Conservation (phyloP, 2,113 vertebrate species). For the Tenrec ecaudatus region DNA sequence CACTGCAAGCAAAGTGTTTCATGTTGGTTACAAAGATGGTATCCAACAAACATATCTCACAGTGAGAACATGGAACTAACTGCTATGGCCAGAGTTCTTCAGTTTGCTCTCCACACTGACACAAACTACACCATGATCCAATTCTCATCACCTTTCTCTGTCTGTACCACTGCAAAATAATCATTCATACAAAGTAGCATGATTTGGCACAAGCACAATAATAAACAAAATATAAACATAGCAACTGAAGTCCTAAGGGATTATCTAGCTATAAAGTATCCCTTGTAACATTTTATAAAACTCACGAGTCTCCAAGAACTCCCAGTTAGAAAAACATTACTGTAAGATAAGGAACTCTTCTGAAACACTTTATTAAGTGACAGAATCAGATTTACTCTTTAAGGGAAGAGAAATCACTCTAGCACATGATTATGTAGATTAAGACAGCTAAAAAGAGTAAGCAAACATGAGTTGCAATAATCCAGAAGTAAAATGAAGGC, state of each 20-base stretch:
- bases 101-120: slow-evolving; percentile 25
- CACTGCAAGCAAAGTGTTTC: slow-evolving; percentile 7
- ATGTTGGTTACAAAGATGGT: not conserved
- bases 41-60: slow-evolving; percentile 14
- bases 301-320: not conserved
- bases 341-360: not conserved
- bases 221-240: slow-evolving; percentile 57
- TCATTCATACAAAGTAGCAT: not conserved
- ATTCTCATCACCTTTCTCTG: slow-evolving; percentile 26
- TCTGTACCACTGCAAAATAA: not conserved
- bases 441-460: not conserved
- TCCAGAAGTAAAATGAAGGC: not conserved
- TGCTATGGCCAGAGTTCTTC: not conserved
- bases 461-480: slow-evolving; percentile 4
- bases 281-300: slow-evolving; percentile 37
- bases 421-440: not conserved
- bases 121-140: not conserved
- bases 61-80: not conserved
- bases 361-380: slow-evolving; percentile 19
- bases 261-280: slow-evolving; percentile 17
- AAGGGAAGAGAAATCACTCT: not conserved
- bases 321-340: slow-evolving; percentile 3
- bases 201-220: slow-evolving; percentile 13
- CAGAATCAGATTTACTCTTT: not conserved
- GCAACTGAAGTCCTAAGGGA: slow-evolving; percentile 9